Evolutionary conservation across 2,113 vertebrate genomes (phyloP), one percentile per base, ranked within the genome.

Genomic region (Lagopus leucura): DNA sequence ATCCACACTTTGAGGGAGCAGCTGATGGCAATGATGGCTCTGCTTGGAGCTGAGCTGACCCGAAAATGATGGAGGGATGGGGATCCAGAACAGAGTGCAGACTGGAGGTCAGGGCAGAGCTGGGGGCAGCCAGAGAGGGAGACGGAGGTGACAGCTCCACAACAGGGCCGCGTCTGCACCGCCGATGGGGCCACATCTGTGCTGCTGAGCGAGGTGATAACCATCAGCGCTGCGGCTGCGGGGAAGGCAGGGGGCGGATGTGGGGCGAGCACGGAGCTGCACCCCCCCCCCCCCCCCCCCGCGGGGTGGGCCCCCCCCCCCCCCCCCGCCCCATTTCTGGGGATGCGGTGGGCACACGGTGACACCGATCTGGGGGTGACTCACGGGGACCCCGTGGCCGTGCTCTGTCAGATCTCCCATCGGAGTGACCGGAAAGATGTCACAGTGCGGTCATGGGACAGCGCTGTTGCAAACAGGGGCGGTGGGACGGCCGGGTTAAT

Each of bases 301-400:
- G 11, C 6, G 47, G 47, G 47, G 3, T 48, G 47, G 6, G 40
- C 4, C 21, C 47, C 47, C 47, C 34, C 34, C 64, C 66, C 34
- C 48, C n/a, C 63, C 43, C 6, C 6, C 28, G 13, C 82, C 57
- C 79, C 71, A 6, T 52, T 52, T 15, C 66, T 0, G 15, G 47
- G 81, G 82, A 50, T 47, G 8, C 6, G 1, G 17, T 9, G 0
- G 24, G 85, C 45, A 20, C 45, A 47, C 45, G 45, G 85, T 94
- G 95, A 95, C 32, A 1, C 27, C 75, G 72, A 43, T 25, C 2
- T 3, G 1, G 30, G 20, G 63, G 64, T 95, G 95, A 96, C 91
- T 96, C 94, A 93, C 10, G 13, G 83, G 86, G 60, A 93, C 91
- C 94, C 92, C 45, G 60, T 94, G 94, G 32, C 80, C 76, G 76